Evolutionary conservation across 2,113 vertebrate genomes (phyloP).

Genomic region (Serinus canaria): DNA sequence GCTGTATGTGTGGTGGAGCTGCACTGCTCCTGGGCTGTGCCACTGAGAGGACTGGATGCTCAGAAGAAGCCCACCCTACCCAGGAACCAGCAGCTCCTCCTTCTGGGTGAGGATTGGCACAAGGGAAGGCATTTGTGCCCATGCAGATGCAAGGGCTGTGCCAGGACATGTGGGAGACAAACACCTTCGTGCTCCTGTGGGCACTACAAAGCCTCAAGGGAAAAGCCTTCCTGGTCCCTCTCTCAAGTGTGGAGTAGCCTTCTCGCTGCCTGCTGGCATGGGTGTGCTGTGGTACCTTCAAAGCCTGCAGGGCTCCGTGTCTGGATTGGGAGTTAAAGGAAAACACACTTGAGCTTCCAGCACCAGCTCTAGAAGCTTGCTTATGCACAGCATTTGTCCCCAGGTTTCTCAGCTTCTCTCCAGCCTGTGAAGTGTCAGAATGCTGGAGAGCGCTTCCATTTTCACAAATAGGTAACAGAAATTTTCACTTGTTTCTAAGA

Average conservation of each 20-base stretch:
- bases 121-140: neutral
- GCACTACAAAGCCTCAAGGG: neutral
- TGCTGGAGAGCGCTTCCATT: neutral
- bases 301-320: neutral
- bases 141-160: neutral
- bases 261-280: accelerated
- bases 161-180: neutral
- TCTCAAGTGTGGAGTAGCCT: neutral
- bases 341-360: neutral
- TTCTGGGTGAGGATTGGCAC: neutral
- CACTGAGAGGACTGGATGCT: neutral
- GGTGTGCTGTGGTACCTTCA: neutral
- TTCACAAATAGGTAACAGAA: neutral
- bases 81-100: neutral
- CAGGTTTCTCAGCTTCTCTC: neutral
- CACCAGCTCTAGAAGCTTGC: neutral
- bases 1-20: neutral
- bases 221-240: neutral
- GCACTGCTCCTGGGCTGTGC: neutral
- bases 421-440: neutral
- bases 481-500: neutral
- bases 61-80: neutral
- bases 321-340: neutral
- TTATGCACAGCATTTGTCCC: neutral
- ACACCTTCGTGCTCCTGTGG: accelerated